Percentiles rank a stretch among this genome's conserved stretches.
phyloP scores from a whole-genome alignment of 2,113 vertebrate species.

The Eclectus roratus region DNA sequence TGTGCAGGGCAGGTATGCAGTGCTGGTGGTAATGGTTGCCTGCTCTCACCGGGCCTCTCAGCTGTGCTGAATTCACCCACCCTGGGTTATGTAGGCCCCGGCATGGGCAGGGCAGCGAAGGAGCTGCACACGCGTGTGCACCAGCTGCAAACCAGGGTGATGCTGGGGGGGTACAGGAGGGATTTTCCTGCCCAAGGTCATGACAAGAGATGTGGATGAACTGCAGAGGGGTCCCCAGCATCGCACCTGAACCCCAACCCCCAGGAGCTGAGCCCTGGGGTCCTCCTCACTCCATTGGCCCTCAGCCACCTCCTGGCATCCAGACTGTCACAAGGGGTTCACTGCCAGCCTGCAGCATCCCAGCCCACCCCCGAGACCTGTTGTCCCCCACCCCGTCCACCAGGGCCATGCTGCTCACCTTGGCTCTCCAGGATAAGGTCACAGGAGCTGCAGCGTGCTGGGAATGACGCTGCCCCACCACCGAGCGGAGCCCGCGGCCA shows the following conservation, averaged over 20 bases:
- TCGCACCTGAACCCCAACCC: not conserved
- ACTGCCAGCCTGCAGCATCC: fast-evolving
- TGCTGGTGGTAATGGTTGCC: not conserved
- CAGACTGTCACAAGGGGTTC: fast-evolving
- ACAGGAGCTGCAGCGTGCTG: not conserved
- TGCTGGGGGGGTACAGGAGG: not conserved
- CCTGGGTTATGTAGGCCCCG: not conserved
- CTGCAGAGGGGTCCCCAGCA: not conserved
- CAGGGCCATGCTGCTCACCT: constrained; percentile 17
- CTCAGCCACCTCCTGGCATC: not conserved
- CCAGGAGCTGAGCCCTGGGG: not conserved
- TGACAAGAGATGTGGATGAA: not conserved
- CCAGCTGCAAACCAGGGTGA: fast-evolving
- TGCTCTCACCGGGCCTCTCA: not conserved
- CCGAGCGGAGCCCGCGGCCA: not conserved
- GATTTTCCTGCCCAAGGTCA: not conserved
- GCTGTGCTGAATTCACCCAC: not conserved
- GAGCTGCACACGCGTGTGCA: not conserved
- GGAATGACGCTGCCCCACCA: not conserved
- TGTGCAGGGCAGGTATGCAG: not conserved
- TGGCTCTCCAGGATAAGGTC: constrained; percentile 49
- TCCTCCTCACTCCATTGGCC: not conserved
- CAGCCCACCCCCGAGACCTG: too few relatives aligned
- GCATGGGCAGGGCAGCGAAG: not conserved
- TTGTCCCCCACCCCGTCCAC: not conserved